Evolutionary conservation across 2,888 invertebrate genomes (phyloP), one percentile per base, ranked within the genome.

Genomic region (Eristalis tenax): DNA sequence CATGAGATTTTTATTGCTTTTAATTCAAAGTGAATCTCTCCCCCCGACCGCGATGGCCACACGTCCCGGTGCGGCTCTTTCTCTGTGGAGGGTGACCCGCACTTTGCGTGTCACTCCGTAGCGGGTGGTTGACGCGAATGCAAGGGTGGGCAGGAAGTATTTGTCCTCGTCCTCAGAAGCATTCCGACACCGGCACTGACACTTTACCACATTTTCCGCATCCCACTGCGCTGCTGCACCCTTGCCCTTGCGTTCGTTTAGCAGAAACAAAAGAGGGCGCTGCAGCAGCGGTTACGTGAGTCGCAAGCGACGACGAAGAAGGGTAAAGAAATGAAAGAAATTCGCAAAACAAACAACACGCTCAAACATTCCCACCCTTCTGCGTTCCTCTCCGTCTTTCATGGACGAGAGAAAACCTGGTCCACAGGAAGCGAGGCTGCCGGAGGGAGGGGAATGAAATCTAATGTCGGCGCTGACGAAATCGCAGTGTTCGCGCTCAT

Each of bases 1-100:
- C 74, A 85, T 85, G 85, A 69, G 81, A 81, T 81, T 81, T 81
- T 81, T 81, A 85, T 82, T 82, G 82, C 69, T 74, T 82, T 82
- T 83, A 83, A 83, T 83, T 83, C 69, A 79, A 74, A 79, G 59
- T 73, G 73, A 56, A 15, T 38, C 5, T 15, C 61, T 6, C 40
- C 2, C 15, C 50, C 10, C 40, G n/a, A n/a, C n/a, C n/a, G n/a
- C n/a, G n/a, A n/a, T n/a, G n/a, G 18, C 23, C 3, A 22, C 1
- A 8, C 26, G 26, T 26, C 32, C 32, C 32, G 8, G 4, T 32
- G 4, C 0, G 32, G 8, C 32, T 8, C 32, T 5, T 32, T 32
- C 50, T 18, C 50, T 18, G 50, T 5, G 18, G 18, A 50, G 50
- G 50, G 50, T 50, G 50, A 2, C 38, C 35, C 64, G 15, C 23